Percentiles rank a stretch among this genome's conserved stretches.
Evolutionary conservation across 1,140 invertebrate genomes (phyloP).

Genomic region (Melanaphis sacchari): DNA sequence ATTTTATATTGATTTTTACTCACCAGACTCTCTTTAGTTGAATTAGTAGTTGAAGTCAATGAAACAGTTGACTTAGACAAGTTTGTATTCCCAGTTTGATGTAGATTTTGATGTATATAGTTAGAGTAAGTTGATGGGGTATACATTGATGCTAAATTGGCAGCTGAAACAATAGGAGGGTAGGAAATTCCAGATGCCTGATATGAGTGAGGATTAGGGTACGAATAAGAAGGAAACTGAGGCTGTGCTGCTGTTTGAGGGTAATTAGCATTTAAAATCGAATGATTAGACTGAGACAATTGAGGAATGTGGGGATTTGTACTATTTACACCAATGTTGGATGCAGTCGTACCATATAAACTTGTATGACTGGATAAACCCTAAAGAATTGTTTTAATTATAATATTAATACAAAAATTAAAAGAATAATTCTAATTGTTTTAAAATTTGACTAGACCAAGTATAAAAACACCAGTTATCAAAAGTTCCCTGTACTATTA

Average conservation of each 20-base stretch:
- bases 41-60: constrained; percentile 33
- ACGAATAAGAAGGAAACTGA: constrained; percentile 37
- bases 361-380: constrained; percentile 41
- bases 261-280: constrained; percentile 55
- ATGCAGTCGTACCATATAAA: constrained; percentile 47
- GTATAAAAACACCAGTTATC: neutral
- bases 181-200: constrained; percentile 53
- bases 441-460: neutral
- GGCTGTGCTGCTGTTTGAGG: constrained; percentile 36
- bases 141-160: constrained; percentile 53
- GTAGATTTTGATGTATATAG: constrained; percentile 53
- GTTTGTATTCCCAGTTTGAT: constrained; percentile 46
- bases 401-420: neutral
- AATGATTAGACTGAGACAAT: constrained; percentile 52
- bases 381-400: neutral
- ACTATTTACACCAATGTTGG: constrained; percentile 46
- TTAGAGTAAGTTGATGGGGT: constrained; percentile 41
- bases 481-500: neutral
- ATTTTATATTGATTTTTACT: neutral
- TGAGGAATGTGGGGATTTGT: constrained; percentile 52
- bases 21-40: constrained; percentile 44
- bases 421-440: neutral
- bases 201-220: constrained; percentile 46
- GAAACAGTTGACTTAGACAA: constrained; percentile 46
- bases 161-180: constrained; percentile 44